A percentile compares a stretch with the other conserved stretches of the same genome.
phyloP scores from a whole-genome alignment of 2,797 vertebrate genomes.

The Catamblyrhynchus diadema region DNA sequence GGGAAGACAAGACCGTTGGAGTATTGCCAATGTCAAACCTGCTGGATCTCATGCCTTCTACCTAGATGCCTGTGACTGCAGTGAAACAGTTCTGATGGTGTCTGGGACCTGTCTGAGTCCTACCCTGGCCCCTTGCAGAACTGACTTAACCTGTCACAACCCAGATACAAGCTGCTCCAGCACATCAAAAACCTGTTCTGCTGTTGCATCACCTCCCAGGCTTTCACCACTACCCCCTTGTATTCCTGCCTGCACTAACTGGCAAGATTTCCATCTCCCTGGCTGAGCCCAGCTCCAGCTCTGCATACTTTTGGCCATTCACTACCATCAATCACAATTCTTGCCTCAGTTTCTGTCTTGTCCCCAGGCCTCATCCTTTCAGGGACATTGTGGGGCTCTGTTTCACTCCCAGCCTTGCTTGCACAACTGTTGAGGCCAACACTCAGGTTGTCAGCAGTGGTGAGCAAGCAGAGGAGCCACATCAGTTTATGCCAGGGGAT shows the following conservation, averaged over 20 bases:
- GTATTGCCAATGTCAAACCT: neutral
- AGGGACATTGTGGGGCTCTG: neutral
- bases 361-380: neutral
- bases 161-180: neutral
- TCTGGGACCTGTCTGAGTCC: neutral
- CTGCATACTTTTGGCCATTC: neutral
- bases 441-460: neutral
- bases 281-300: neutral
- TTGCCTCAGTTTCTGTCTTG: neutral
- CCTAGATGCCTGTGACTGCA: neutral
- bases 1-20: neutral
- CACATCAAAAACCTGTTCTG: neutral
- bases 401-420: neutral
- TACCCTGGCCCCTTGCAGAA: neutral
- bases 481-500: neutral
- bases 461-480: neutral
- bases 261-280: neutral
- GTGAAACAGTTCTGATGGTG: neutral
- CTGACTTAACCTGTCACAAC: neutral
- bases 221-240: accelerated
- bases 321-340: neutral
- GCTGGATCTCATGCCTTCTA: neutral
- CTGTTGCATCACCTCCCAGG: neutral
- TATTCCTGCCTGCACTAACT: neutral
- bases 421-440: neutral